phyloP scores from a whole-genome alignment of 2,888 invertebrate genomes.

The Cataglyphis cursor region DNA sequence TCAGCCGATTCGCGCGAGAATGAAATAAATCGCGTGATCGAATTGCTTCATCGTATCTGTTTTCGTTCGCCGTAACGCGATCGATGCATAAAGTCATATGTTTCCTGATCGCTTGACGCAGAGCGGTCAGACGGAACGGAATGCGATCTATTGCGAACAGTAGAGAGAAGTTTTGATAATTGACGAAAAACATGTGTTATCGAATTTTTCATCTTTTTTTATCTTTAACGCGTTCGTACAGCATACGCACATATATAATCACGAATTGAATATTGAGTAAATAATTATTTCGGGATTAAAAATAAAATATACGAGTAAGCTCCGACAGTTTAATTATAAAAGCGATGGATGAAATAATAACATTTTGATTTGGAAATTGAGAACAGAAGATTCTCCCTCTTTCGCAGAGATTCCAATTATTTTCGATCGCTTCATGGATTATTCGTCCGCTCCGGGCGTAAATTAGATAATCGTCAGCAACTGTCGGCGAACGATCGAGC shows the following conservation, averaged over 20 bases:
- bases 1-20: slow-evolving; percentile 64
- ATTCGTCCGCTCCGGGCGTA: slow-evolving; percentile 30
- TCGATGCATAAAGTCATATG: slow-evolving; percentile 9
- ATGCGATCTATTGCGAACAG: slow-evolving; percentile 26
- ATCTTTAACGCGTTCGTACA: slow-evolving; percentile 6
- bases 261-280: background rate
- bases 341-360: slow-evolving; percentile 42
- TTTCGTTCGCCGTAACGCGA: slow-evolving; percentile 10
- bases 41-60: slow-evolving; percentile 14
- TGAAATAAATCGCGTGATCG: slow-evolving; percentile 50
- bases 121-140: slow-evolving; percentile 37
- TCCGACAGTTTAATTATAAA: slow-evolving; percentile 50
- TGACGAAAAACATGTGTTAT: background rate
- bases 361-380: slow-evolving; percentile 38
- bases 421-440: slow-evolving; percentile 39
- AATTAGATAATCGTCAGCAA: slow-evolving; percentile 49
- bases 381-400: slow-evolving; percentile 22
- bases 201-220: slow-evolving; percentile 5
- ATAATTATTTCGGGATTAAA: slow-evolving; percentile 41
- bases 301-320: slow-evolving; percentile 36
- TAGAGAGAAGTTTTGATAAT: background rate
- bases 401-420: slow-evolving; percentile 30
- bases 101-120: slow-evolving; percentile 24
- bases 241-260: background rate
- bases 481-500: slow-evolving; percentile 8